Evolutionary conservation across 2,797 vertebrate genomes (phyloP).

Genomic region (Neosilurus hyrtlii): DNA sequence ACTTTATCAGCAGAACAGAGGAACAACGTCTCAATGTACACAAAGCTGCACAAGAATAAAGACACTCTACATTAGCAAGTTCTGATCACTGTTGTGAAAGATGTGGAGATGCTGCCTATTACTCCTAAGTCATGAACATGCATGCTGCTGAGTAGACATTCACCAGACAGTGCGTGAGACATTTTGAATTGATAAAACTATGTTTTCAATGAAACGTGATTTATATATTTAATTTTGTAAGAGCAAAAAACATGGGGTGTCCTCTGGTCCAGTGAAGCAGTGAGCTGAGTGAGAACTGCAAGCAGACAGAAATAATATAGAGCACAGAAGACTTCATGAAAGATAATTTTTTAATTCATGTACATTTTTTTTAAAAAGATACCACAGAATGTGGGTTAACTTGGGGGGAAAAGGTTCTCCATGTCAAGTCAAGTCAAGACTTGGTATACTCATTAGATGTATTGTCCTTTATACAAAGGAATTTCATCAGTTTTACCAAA

Average conservation of each 20-base stretch:
- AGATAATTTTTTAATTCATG: neutral
- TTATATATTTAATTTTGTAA: conserved; percentile 40
- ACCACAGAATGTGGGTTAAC: neutral
- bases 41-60: no score
- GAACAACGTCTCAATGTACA: no score
- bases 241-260: conserved; percentile 34
- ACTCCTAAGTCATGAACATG: no score
- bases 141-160: no score
- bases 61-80: no score
- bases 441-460: neutral
- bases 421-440: neutral
- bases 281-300: conserved; percentile 10
- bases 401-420: neutral
- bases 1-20: no score
- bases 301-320: neutral
- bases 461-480: neutral
- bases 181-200: conserved; percentile 28
- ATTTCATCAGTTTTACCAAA: neutral
- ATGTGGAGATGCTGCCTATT: no score
- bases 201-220: conserved; percentile 38
- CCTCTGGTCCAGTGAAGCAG: conserved; percentile 31
- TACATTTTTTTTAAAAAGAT: conserved; percentile 6
- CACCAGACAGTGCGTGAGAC: no score
- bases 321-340: neutral
- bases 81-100: no score